Evolutionary conservation across 2,888 invertebrate genomes (phyloP).

Genomic region (Aelia acuminata): DNA sequence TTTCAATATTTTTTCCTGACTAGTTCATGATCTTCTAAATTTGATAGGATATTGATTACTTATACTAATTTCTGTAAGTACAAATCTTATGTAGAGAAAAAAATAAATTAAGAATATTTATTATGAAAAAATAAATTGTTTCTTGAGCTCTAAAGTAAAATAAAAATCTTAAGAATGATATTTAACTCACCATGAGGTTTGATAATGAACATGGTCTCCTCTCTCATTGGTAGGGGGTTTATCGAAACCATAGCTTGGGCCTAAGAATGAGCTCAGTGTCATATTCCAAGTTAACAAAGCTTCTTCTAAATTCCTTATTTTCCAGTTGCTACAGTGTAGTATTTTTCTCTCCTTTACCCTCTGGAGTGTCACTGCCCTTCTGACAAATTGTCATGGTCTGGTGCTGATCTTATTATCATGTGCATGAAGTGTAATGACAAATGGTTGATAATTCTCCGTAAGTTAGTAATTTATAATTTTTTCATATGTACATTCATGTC

Average conservation of each 20-base stretch:
- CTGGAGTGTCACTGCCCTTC: conserved; percentile 6
- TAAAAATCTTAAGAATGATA: background rate
- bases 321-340: background rate
- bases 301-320: background rate
- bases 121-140: background rate
- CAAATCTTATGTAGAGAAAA: background rate
- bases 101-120: background rate
- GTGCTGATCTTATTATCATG: conserved; percentile 29
- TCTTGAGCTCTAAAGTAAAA: background rate
- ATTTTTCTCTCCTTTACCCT: background rate
- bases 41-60: too few species aligned
- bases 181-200: conserved; percentile 59
- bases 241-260: conserved; percentile 44
- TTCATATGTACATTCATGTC: too few species aligned
- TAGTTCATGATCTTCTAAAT: too few species aligned
- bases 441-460: background rate
- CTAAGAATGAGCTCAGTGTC: conserved; percentile 55
- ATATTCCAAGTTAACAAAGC: background rate
- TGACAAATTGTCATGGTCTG: conserved; percentile 39
- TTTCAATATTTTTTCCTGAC: too few species aligned
- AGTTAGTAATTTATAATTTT: too few species aligned
- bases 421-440: background rate
- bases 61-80: background rate
- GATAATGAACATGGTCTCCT: conserved; percentile 62
- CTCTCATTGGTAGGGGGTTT: conserved; percentile 56